These are phyloP conservation scores for Drosophila sp. DNA, from an alignment of 1,140 invertebrate genomes.

Conservation along the genomic window DNA sequence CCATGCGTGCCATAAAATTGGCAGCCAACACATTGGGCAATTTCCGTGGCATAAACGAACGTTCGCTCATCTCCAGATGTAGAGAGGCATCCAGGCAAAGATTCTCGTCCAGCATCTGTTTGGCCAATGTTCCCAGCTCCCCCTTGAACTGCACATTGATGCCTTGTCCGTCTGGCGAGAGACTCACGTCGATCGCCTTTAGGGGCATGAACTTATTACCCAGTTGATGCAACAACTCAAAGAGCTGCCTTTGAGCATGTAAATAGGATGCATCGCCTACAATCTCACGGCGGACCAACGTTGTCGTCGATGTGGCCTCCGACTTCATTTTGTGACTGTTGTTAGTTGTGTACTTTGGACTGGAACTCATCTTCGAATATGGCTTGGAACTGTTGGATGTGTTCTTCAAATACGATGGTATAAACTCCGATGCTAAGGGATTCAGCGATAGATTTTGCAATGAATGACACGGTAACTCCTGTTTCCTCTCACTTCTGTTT, in stretches of 20 bases:
- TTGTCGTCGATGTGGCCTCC: conserved; percentile 29
- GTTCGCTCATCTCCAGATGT: conserved; percentile 30
- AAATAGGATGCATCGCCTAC: conserved; percentile 24
- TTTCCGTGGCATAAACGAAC: conserved; percentile 21
- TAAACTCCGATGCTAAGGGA: conserved; percentile 38
- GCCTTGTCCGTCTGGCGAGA: conserved; percentile 31
- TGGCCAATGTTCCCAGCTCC: not conserved
- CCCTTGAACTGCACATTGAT: conserved; percentile 43
- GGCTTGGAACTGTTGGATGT: not conserved
- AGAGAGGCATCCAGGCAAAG: conserved; percentile 24
- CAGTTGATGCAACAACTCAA: conserved; percentile 37
- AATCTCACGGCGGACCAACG: conserved; percentile 2
- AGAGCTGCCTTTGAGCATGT: conserved; percentile 33
- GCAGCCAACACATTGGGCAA: conserved; percentile 40
- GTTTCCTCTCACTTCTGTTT: conserved; percentile 10
- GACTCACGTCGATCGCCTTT: conserved; percentile 28
- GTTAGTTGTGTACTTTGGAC: not conserved
- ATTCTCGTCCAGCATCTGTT: conserved; percentile 23
- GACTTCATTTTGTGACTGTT: conserved; percentile 15
- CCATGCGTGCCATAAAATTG: conserved; percentile 43
- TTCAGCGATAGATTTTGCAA: conserved; percentile 31
- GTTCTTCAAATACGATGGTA: conserved; percentile 21
- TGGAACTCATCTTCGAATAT: not conserved
- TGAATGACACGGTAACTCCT: conserved; percentile 5
- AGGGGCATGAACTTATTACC: conserved; percentile 36